phyloP scores from a whole-genome alignment of 2,888 invertebrate genomes.

The Phytoseiulus persimilis region DNA sequence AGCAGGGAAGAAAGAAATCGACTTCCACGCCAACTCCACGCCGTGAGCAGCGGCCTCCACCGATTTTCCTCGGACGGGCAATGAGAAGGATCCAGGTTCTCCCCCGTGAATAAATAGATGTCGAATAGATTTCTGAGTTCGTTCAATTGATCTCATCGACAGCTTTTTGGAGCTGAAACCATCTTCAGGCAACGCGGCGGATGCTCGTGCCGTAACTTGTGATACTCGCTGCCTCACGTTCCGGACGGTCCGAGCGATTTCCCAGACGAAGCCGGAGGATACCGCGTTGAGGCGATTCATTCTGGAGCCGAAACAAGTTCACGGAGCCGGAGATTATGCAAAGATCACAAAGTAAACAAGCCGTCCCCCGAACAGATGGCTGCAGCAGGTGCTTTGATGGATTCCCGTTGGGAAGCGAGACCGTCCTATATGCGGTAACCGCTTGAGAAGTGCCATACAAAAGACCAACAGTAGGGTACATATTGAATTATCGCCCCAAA shows the following conservation, averaged over 20 bases:
- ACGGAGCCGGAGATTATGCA: not conserved
- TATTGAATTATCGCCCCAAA: not conserved
- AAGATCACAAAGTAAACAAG: not conserved
- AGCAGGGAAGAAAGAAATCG: not conserved
- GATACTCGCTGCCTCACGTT: too few species aligned
- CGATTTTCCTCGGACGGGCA: not conserved
- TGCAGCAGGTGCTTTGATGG: not conserved
- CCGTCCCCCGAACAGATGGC: not conserved
- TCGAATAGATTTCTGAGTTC: too few species aligned
- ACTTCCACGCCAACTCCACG: not conserved
- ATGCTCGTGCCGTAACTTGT: too few species aligned
- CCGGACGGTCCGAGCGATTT: too few species aligned
- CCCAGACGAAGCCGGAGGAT: too few species aligned
- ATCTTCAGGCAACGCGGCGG: too few species aligned
- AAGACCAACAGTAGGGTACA: constrained; percentile 5
- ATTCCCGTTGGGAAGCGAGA: not conserved
- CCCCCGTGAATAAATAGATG: too few species aligned
- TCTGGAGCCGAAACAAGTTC: not conserved
- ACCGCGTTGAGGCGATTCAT: too few species aligned
- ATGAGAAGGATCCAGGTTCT: too few species aligned
- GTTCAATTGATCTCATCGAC: too few species aligned
- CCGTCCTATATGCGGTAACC: not conserved
- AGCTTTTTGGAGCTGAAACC: too few species aligned
- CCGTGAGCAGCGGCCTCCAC: not conserved
- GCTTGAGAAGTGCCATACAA: not conserved